Conservation (phyloP, 2,113 vertebrate genomes). For the Aix galericulata region DNA sequence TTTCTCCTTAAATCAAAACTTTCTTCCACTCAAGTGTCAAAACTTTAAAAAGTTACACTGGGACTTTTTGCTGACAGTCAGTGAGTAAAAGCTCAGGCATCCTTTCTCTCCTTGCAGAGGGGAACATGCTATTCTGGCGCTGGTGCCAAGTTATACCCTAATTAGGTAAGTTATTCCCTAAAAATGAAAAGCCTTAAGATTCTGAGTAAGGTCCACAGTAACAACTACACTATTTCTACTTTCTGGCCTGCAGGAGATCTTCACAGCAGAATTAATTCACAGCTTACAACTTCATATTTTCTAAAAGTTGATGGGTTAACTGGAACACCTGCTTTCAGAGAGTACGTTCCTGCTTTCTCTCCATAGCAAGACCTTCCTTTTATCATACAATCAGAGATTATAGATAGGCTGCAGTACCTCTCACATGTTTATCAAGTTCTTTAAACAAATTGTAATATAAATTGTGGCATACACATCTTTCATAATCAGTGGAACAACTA, state of each 20-base stretch:
- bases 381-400: not conserved
- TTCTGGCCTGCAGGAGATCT: not conserved
- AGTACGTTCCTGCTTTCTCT: not conserved
- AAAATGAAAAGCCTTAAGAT: not conserved
- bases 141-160: not conserved
- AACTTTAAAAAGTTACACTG: not conserved
- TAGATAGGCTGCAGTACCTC: not conserved
- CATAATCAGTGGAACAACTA: not conserved
- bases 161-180: not conserved
- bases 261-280: not conserved
- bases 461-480: not conserved
- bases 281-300: not conserved
- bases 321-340: not conserved
- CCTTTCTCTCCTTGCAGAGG: not conserved
- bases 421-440: not conserved
- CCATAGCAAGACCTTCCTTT: not conserved
- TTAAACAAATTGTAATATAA: not conserved
- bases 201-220: not conserved
- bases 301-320: not conserved
- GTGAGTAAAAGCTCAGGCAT: not conserved
- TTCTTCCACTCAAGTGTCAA: not conserved
- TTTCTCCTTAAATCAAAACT: not conserved
- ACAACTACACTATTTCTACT: not conserved
- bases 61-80: not conserved
- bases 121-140: not conserved